Evolutionary conservation across 2,797 vertebrate species (phyloP), one percentile per base, ranked within the genome.

Genomic region (Gobio occitaniae): DNA sequence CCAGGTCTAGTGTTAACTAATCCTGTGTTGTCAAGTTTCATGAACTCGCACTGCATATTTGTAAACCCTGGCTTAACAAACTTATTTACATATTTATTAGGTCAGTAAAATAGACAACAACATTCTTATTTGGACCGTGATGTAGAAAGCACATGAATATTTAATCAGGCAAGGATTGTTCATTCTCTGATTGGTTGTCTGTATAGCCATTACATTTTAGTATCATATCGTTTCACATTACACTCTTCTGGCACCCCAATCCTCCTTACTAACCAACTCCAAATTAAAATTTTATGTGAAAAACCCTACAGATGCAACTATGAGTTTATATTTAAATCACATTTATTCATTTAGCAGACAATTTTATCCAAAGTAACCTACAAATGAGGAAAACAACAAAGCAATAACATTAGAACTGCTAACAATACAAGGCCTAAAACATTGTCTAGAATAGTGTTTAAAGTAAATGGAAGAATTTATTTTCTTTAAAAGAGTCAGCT

Each of bases 321-420:
- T 36, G 3, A 36, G 36, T 17, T 66, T 66, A 17, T 2, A 66
- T 36, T 66, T 66, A 36, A 1, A 36, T 36, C 4, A 66, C 13
- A 36, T 66, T 66, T 68, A 68, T 38, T 68, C 32, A 68, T 68
- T 47, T n/a, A 71, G 19, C 38, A 71, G 21, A 71, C 41, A 41
- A 15, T 63, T 38, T 71, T 21, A 44, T 38, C 2, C 1, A 2
- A 36, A 52, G 29, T 36, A 76, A 36, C 17, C 11, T 36, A 54
- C 72, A 52, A 54, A 76, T 54, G 44, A 56, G 17, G 2, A 54
- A 50, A 75, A 32, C 15, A 52, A 52, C 71, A 75, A 76, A 36
- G 16, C 10, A 41, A 71, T 7, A 13, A 15, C 4, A 47, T 11
- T 47, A 69, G 16, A 21, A 71, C 2, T 17, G 69, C 3, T 63